phyloP scores from a whole-genome alignment of 92 coral and sea anemone genomes.

The Isaurus tuberculatus region DNA sequence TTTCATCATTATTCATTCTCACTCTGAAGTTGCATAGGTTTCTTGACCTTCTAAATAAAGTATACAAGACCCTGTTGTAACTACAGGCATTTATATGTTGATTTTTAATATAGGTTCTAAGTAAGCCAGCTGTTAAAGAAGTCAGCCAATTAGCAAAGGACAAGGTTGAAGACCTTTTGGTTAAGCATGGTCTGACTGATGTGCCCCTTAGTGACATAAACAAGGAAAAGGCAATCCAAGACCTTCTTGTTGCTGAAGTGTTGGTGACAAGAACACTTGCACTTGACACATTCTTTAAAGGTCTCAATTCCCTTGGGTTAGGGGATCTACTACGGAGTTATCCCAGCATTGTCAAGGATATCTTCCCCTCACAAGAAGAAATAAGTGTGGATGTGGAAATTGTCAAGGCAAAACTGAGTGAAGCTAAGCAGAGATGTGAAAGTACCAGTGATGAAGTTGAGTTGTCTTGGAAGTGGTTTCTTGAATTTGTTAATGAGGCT shows the following conservation, averaged over 20 bases:
- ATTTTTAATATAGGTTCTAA: neutral
- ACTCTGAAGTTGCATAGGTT: too few species aligned
- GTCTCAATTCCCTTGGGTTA: slow-evolving; percentile 64
- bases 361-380: slow-evolving; percentile 60
- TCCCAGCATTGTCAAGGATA: slow-evolving; percentile 34
- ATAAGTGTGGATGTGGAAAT: slow-evolving; percentile 49
- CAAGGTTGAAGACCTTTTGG: slow-evolving; percentile 66
- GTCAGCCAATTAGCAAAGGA: slow-evolving; percentile 45
- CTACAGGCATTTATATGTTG: too few species aligned
- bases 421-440: slow-evolving; percentile 4
- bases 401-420: slow-evolving; percentile 39
- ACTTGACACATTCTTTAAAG: slow-evolving; percentile 63
- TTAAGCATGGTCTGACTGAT: slow-evolving; percentile 66
- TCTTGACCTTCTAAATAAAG: too few species aligned
- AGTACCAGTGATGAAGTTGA: slow-evolving; percentile 29
- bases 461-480: slow-evolving; percentile 55
- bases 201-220: slow-evolving; percentile 63
- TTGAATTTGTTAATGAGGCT: slow-evolving; percentile 40
- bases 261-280: slow-evolving; percentile 65
- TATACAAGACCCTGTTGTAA: too few species aligned
- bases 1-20: too few species aligned
- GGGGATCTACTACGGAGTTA: slow-evolving; percentile 68
- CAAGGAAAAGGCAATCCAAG: slow-evolving; percentile 63
- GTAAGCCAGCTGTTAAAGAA: slow-evolving; percentile 20
- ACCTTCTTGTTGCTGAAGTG: slow-evolving; percentile 67